Evolutionary conservation across 2,888 invertebrate genomes (phyloP), one percentile per base, ranked within the genome.

Genomic region (Pardosa pseudoannulata): DNA sequence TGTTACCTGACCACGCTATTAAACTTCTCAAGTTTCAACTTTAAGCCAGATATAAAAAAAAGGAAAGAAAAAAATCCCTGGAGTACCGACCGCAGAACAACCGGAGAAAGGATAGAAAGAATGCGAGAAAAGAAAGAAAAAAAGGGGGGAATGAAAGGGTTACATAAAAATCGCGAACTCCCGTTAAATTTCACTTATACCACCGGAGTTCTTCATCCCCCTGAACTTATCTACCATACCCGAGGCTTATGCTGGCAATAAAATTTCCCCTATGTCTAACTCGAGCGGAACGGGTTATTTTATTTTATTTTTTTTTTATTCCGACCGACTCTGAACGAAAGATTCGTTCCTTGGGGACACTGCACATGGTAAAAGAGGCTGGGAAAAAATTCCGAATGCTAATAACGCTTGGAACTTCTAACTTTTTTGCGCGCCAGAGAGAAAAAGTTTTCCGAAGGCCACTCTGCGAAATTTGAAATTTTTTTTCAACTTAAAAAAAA

Each of bases 391-490:
- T 83, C 72, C 50, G 32, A 83, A 83, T 76, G 82, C 82, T 83
- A 83, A 83, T 76, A 76, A 76, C 64, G 64, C 16, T 36, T n/a
- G 27, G 73, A 83, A 83, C 82, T 72, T 75, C 67, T 41, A 85
- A 85, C 83, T 78, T 78, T 76, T 71, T n/a, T n/a, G n/a, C n/a
- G n/a, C n/a, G n/a, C n/a, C 23, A 16, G 5, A 16, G 39, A 64
- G 7, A 13, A 65, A 82, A 76, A 82, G 76, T 70, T 75, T 82
- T 71, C 39, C 71, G 62, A 73, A 62, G 39, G 41, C 82, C 82
- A 82, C 82, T 82, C 73, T 71, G 64, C 68, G 64, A 82, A 82
- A 82, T 82, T 75, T 82, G 75, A 76, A 76, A 75, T 50, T 73
- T 79, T 74, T 29, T 67, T n/a, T n/a, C n/a, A n/a, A n/a, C n/a